Base-by-base conservation (phyloP, 2,113 vertebrate species). In the Antechinus flavipes region DNA sequence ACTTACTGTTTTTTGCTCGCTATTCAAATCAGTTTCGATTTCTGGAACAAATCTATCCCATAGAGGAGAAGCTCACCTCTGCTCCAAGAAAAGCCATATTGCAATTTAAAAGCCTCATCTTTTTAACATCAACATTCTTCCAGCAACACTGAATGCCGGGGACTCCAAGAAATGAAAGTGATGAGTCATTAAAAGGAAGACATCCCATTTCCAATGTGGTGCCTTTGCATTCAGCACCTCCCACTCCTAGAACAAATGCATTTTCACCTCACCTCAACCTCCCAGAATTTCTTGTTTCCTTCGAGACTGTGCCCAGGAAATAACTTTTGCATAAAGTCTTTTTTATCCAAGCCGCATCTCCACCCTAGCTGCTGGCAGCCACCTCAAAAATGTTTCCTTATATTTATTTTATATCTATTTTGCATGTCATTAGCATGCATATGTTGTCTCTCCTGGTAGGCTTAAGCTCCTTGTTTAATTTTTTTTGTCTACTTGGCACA, bases 391-490 rank as follows among this genome's bases (percentile, higher is more conserved):
- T 50, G 50, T 84, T 26, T 95, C 27, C 27, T 12, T 89, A 14
- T 84, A 93, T 22, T 84, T 49, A 91, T 23, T 50, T 47, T 89
- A 56, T 50, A 24, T 91, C 92, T 61, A 61, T n/a, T 68, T 84
- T 19, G 55, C 24, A 56, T 35, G 12, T 14, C 19, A n/a, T 76
- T 76, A n/a, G 19, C 68, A 42, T 84, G n/a, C 19, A 84, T 6
- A 42, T 42, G n/a, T 42, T 84, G 94, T 95, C 90, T 84, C 58
- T 95, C 42, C 89, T 10, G 47, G 27, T 54, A 68, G 52, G 94
- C 68, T 42, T 2, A 94, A 55, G 7, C 76, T 92, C 52, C 42
- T 47, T 47, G 46, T n/a, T 91, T 27, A 0, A 27, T 1, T n/a
- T 9, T 9, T 47, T 56, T 76, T 76, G n/a, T 84, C n/a, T 23